These are phyloP conservation scores for Pinctada fucata DNA, from an alignment of 2,888 invertebrate species.

Conservation along the genomic window DNA sequence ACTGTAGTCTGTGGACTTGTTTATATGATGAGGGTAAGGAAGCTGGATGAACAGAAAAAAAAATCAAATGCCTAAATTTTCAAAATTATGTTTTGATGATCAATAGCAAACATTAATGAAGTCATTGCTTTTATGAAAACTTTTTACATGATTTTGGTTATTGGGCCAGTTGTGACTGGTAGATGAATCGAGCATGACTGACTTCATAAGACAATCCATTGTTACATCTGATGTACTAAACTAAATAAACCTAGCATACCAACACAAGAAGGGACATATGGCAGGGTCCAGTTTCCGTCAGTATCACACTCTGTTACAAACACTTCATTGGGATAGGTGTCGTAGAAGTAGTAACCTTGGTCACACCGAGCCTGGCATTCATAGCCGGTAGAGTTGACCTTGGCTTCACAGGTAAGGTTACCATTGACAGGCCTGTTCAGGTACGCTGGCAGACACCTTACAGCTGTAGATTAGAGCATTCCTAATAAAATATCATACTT, in stretches of 20 bases:
- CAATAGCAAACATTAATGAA: too few species aligned
- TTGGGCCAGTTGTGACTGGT: too few species aligned
- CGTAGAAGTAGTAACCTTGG: slow-evolving; percentile 40
- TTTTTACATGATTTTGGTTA: too few species aligned
- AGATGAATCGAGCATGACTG: too few species aligned
- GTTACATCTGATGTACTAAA: too few species aligned
- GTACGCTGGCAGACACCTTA: slow-evolving; percentile 18
- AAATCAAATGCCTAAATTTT: background rate
- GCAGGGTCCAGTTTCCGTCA: slow-evolving; percentile 32
- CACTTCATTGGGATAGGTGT: slow-evolving; percentile 22
- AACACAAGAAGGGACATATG: slow-evolving; percentile 44
- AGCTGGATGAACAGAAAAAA: background rate
- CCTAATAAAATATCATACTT: too few species aligned
- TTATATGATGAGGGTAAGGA: slow-evolving; percentile 7
- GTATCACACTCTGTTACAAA: slow-evolving; percentile 38
- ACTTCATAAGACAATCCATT: too few species aligned
- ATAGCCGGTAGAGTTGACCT: slow-evolving; percentile 23
- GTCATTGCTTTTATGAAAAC: too few species aligned
- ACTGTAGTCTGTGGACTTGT: slow-evolving; percentile 17
- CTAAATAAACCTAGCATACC: slow-evolving; percentile 10
- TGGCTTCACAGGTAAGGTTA: slow-evolving; percentile 16
- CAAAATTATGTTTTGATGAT: background rate
- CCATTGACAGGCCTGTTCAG: slow-evolving; percentile 32
- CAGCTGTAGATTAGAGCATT: slow-evolving; percentile 21
- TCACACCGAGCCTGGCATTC: slow-evolving; percentile 37